phyloP scores from a whole-genome alignment of 2,888 invertebrate genomes.

The Volucella zonaria region DNA sequence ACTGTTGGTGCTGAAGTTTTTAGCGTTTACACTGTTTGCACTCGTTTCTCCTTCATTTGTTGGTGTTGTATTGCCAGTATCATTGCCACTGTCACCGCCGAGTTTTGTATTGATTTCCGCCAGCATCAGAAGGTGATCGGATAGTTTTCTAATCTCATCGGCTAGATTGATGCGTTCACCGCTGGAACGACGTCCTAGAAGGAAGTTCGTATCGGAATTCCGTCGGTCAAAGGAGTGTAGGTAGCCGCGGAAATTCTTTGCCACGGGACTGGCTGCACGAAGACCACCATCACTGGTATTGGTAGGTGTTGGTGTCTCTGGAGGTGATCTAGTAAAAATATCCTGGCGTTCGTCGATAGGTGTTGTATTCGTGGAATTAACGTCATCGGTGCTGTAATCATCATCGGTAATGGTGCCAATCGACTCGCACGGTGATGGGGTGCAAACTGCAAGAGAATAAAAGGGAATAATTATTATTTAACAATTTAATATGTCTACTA shows the following conservation, averaged over 20 bases:
- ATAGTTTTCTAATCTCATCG: slow-evolving; percentile 92
- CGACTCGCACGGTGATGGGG: slow-evolving; percentile 91
- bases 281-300: slow-evolving; percentile 71
- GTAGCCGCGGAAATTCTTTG: slow-evolving; percentile 81
- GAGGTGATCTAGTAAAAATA: slow-evolving; percentile 58
- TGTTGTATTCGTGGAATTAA: slow-evolving; percentile 39
- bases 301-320: slow-evolving; percentile 73
- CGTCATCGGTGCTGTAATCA: slow-evolving; percentile 78
- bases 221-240: slow-evolving; percentile 86
- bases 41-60: slow-evolving; percentile 64
- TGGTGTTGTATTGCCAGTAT: slow-evolving; percentile 45
- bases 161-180: slow-evolving; percentile 89
- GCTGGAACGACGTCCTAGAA: slow-evolving; percentile 84
- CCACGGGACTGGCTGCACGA: slow-evolving; percentile 74
- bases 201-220: slow-evolving; percentile 90
- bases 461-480: slow-evolving; percentile 26
- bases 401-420: slow-evolving; percentile 87
- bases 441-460: slow-evolving; percentile 85
- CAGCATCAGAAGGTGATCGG: slow-evolving; percentile 89
- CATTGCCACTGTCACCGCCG: slow-evolving; percentile 74
- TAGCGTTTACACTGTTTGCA: slow-evolving; percentile 50
- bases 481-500: too few relatives aligned
- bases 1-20: slow-evolving; percentile 71
- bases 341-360: slow-evolving; percentile 72
- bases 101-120: slow-evolving; percentile 86